A percentile compares a stretch with the other conserved stretches of the same genome.
Conservation (phyloP, 2,797 vertebrate species). For the Pteronotus mesoamericanus region DNA sequence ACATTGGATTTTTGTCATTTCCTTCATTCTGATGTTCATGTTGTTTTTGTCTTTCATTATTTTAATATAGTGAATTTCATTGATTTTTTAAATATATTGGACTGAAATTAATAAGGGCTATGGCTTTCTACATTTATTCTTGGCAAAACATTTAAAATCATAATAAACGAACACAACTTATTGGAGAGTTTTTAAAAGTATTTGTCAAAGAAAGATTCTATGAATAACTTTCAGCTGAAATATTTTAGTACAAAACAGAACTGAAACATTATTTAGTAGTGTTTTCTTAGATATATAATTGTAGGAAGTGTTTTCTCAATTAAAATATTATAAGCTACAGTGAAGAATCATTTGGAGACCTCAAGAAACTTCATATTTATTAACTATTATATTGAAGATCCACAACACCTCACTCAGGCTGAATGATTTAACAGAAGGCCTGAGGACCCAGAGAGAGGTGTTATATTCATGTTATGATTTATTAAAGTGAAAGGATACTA, state of each 20-base stretch:
- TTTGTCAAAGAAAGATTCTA: background rate
- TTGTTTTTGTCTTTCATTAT: background rate
- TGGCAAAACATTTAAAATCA: constrained; percentile 11
- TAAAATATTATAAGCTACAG: background rate
- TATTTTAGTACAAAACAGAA: background rate
- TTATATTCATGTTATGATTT: background rate
- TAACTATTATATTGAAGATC: background rate
- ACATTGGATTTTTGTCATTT: background rate
- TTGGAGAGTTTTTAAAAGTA: background rate
- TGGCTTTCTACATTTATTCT: background rate
- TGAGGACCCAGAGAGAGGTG: background rate
- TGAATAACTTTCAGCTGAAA: background rate
- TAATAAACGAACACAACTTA: background rate
- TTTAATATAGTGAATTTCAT: background rate
- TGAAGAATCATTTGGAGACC: background rate
- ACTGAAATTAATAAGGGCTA: background rate
- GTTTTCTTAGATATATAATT: background rate
- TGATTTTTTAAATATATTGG: background rate
- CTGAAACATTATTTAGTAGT: background rate
- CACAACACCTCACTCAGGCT: background rate
- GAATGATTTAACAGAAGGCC: background rate
- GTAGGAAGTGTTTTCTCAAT: background rate
- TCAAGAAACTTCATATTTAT: background rate
- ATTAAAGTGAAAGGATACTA: background rate
- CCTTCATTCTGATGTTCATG: background rate